phyloP scores from a whole-genome alignment of 2,797 vertebrate genomes.

The Champsocephalus gunnari region DNA sequence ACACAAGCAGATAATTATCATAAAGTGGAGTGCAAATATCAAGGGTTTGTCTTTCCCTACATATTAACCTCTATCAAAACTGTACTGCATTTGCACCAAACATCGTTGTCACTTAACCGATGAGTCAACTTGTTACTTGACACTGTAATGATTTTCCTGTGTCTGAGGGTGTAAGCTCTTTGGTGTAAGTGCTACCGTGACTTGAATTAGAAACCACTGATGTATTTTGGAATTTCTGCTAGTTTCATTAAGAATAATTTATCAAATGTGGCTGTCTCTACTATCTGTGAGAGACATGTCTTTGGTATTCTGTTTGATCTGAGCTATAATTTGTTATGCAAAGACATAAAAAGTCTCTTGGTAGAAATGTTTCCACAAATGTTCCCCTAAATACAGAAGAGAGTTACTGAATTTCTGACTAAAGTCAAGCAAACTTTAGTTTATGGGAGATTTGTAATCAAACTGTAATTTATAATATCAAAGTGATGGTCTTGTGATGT shows the following conservation, averaged over 20 bases:
- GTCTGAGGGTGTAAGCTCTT: slow-evolving; percentile 13
- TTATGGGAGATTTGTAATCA: not conserved
- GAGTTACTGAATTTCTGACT: not conserved
- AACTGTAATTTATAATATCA: not conserved
- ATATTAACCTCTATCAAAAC: slow-evolving; percentile 44
- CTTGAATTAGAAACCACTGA: slow-evolving; percentile 35
- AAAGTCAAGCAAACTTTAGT: not conserved
- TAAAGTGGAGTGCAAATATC: slow-evolving; percentile 40
- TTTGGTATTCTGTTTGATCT: slow-evolving; percentile 61
- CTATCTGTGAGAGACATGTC: slow-evolving; percentile 13
- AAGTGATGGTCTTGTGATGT: not conserved
- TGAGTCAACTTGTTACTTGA: slow-evolving; percentile 40
- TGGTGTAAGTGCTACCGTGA: slow-evolving; percentile 21
- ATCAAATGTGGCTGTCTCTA: slow-evolving; percentile 37
- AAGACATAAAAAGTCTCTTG: slow-evolving; percentile 52
- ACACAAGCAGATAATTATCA: slow-evolving; percentile 54
- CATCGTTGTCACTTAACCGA: slow-evolving; percentile 26
- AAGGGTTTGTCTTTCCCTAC: not conserved
- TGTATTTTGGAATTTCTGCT: slow-evolving; percentile 45
- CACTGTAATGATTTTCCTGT: slow-evolving; percentile 35
- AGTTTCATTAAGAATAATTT: slow-evolving; percentile 62
- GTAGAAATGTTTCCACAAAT: slow-evolving; percentile 31
- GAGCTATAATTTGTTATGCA: slow-evolving; percentile 29
- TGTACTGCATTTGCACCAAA: slow-evolving; percentile 31
- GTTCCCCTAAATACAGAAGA: not conserved